Conservation (phyloP, 2,888 invertebrate species). For the Helobdella robusta region DNA sequence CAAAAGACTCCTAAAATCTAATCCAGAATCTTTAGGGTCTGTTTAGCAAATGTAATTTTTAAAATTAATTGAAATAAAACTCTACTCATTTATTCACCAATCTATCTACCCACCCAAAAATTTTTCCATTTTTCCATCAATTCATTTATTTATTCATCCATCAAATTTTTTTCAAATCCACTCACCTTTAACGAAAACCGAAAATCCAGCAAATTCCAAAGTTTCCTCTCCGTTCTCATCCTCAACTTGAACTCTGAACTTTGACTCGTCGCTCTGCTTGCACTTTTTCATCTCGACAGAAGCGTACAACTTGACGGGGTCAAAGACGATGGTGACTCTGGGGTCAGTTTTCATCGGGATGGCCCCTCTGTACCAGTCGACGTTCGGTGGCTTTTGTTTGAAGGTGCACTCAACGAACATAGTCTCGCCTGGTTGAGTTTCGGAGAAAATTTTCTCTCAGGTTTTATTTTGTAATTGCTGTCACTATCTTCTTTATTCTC, state of each 20-base stretch:
- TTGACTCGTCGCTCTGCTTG: conserved; percentile 84
- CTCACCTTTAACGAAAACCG: conserved; percentile 85
- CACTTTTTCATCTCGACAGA: conserved; percentile 86
- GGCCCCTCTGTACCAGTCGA: conserved; percentile 77
- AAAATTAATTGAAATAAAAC: neutral
- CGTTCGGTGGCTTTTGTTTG: conserved; percentile 59
- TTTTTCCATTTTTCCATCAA: no score
- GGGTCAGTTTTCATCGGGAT: conserved; percentile 82
- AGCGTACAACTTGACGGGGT: conserved; percentile 26
- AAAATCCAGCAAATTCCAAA: conserved; percentile 81
- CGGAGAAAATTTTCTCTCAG: no score
- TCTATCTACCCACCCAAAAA: no score
- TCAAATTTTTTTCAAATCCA: no score
- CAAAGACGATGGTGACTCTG: conserved; percentile 64
- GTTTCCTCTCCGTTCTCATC: conserved; percentile 78
- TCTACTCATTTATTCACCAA: neutral
- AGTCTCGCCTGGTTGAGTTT: conserved; percentile 32
- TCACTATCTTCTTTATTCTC: no score
- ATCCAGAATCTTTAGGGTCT: conserved; percentile 74
- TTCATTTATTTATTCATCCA: no score
- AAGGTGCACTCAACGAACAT: conserved; percentile 44
- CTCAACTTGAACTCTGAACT: conserved; percentile 81
- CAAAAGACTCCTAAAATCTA: conserved; percentile 97
- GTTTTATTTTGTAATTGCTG: neutral
- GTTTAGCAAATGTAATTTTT: no score